A percentile compares a stretch with the other conserved stretches of the same genome.
Evolutionary conservation across 2,797 vertebrate genomes (phyloP).

Genomic region (Paguma larvata): DNA sequence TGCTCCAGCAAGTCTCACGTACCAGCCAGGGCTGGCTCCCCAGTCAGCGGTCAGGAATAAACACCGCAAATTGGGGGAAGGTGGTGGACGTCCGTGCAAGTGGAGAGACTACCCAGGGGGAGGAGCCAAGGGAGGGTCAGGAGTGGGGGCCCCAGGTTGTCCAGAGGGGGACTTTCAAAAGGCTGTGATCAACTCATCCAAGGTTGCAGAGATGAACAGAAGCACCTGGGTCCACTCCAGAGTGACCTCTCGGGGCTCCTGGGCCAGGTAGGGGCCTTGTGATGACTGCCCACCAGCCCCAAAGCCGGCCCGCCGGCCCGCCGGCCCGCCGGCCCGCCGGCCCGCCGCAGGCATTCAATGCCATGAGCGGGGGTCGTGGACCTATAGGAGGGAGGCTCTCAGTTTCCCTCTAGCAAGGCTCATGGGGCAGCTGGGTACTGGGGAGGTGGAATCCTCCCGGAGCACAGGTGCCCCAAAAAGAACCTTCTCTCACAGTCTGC

Average conservation of each 20-base stretch:
- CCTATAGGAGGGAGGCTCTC: background rate
- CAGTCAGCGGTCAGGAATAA: background rate
- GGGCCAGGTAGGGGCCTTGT: background rate
- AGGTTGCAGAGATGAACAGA: background rate
- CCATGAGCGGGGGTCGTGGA: accelerated
- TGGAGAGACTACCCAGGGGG: background rate
- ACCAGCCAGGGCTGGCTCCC: background rate
- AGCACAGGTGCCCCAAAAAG: background rate
- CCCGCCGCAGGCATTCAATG: background rate
- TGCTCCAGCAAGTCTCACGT: background rate
- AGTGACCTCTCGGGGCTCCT: background rate
- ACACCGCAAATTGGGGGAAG: background rate
- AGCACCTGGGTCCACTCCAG: background rate
- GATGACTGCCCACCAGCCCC: background rate
- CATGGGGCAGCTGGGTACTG: background rate
- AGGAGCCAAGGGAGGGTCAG: background rate
- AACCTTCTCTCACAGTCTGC: background rate
- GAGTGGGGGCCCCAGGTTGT: background rate
- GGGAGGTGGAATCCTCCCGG: background rate
- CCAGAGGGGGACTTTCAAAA: background rate
- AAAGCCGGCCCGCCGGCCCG: too few relatives aligned
- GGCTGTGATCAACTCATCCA: background rate
- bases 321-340: background rate
- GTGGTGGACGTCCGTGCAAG: background rate
- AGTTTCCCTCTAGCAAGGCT: background rate